These are phyloP conservation scores for Temnothorax ravouxi DNA, from an alignment of 2,888 invertebrate genomes.

Conservation along the genomic window DNA sequence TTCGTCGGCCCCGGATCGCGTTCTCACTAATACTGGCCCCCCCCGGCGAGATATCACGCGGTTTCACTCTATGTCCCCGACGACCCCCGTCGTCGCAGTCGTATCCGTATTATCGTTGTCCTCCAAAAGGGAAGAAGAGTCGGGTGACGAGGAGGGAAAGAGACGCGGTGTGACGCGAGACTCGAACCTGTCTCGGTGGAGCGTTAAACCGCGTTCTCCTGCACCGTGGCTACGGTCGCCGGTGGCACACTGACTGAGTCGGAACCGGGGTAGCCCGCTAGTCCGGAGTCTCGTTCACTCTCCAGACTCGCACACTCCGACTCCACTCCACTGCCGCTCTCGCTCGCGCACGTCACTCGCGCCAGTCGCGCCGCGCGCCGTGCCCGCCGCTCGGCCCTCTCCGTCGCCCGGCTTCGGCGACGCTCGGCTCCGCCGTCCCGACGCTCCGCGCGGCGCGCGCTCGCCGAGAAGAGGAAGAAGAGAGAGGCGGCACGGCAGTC, in stretches of 20 bases:
- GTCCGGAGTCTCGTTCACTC: constrained; percentile 85
- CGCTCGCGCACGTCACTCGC: constrained; percentile 63
- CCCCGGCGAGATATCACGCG: constrained; percentile 1
- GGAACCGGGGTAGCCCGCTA: constrained; percentile 84
- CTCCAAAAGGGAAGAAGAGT: constrained; percentile 12
- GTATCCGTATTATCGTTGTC: constrained; percentile 25
- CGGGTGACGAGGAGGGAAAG: constrained; percentile 25
- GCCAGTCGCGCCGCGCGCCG: constrained; percentile 57
- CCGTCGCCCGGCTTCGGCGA: constrained; percentile 63
- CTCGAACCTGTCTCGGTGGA: constrained; percentile 58
- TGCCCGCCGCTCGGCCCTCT: constrained; percentile 64
- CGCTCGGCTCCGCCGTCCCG: constrained; percentile 54
- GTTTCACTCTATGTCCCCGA: not conserved
- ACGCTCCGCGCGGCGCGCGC: not conserved
- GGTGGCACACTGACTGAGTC: constrained; percentile 87
- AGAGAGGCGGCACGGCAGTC: constrained; percentile 39
- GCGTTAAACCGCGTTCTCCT: constrained; percentile 72
- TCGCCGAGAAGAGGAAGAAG: not conserved
- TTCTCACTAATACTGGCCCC: not conserved
- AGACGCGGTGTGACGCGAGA: constrained; percentile 12
- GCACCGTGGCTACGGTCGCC: constrained; percentile 81
- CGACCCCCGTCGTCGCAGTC: not conserved
- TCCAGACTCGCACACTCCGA: constrained; percentile 74
- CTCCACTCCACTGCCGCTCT: constrained; percentile 67
- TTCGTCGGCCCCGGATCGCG: not conserved